phyloP scores from a whole-genome alignment of 2,797 vertebrate genomes.

The Muscicapa comitata region DNA sequence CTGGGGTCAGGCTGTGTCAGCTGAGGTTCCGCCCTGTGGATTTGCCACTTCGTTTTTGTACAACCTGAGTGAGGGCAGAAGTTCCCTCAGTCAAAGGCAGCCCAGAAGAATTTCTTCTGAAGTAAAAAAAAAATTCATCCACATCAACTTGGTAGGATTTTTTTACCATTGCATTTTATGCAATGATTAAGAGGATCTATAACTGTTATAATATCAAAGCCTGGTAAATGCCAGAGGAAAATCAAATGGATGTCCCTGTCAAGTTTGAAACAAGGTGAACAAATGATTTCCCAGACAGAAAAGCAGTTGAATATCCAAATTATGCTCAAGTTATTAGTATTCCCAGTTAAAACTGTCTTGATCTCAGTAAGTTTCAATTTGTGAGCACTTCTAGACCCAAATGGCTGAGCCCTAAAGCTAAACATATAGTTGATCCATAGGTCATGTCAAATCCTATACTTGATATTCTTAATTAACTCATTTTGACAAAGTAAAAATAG shows the following conservation, averaged over 20 bases:
- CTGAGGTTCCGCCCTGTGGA: background rate
- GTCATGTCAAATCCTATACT: background rate
- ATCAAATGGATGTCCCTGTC: background rate
- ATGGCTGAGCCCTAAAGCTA: background rate
- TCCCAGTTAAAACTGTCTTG: background rate
- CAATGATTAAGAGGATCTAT: background rate
- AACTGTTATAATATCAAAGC: background rate
- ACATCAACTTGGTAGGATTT: background rate
- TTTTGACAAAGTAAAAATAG: background rate
- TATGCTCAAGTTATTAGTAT: background rate
- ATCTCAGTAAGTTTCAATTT: background rate
- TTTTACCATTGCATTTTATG: background rate
- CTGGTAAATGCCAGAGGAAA: background rate
- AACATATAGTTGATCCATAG: background rate
- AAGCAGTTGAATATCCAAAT: background rate
- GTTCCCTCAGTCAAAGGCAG: background rate
- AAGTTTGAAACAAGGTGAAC: background rate
- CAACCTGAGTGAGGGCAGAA: background rate
- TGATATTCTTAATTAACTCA: constrained; percentile 37
- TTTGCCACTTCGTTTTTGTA: background rate
- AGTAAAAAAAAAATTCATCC: background rate
- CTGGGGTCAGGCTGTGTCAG: background rate
- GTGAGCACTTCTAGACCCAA: background rate
- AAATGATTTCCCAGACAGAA: background rate
- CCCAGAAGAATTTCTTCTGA: background rate